These are phyloP conservation scores for Sebastes minor DNA, from an alignment of 2,797 vertebrate species.

Conservation along the genomic window DNA sequence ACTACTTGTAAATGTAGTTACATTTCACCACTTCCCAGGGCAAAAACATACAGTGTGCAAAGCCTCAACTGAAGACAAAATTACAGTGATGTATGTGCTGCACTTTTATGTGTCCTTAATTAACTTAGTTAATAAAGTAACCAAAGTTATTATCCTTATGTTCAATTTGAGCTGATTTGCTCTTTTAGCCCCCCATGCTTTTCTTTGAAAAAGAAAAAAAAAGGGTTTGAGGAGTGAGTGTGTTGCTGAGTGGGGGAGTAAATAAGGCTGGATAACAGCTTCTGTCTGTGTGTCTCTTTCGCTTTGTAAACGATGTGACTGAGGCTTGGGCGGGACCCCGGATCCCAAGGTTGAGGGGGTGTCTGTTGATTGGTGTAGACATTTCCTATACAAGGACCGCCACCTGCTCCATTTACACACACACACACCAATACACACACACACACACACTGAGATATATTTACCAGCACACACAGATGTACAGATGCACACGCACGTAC, in stretches of 20 bases:
- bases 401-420: slow-evolving; percentile 70
- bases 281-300: slow-evolving; percentile 79
- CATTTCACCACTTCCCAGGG: neutral
- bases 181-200: slow-evolving; percentile 10
- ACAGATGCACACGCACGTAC: neutral
- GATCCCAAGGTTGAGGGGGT: slow-evolving; percentile 81
- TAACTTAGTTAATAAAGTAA: neutral
- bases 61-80: neutral
- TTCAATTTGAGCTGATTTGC: slow-evolving; percentile 5
- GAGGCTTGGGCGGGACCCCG: slow-evolving; percentile 68
- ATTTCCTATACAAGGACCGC: slow-evolving; percentile 73
- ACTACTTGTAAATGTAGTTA: no score
- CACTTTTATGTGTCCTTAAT: neutral
- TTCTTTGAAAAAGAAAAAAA: neutral
- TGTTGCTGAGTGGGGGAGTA: slow-evolving; percentile 67
- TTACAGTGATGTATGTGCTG: neutral
- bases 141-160: neutral
- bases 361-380: slow-evolving; percentile 81
- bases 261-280: slow-evolving; percentile 80
- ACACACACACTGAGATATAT: slow-evolving; percentile 17
- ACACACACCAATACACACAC: neutral
- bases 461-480: slow-evolving; percentile 19
- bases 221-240: slow-evolving; percentile 20
- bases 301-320: slow-evolving; percentile 71
- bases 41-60: neutral